Base-by-base conservation (phyloP, 2,113 vertebrate species). In the Ammodytes marinus region DNA sequence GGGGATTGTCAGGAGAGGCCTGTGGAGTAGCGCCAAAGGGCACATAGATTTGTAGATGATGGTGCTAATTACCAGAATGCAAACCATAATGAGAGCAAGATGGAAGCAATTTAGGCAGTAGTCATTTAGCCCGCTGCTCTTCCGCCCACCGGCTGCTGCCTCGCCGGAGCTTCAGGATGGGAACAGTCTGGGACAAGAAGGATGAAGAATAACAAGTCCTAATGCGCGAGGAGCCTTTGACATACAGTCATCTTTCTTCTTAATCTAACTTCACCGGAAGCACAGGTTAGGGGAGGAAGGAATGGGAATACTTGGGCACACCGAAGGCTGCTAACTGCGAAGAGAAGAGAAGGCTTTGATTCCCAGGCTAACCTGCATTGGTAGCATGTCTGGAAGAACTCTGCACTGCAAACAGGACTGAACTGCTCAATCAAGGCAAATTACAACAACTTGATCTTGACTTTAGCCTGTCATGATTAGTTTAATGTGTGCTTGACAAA, bases 31-130 rank as follows among this genome's bases (percentile, higher is more conserved):
- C 91, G 96, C 96, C 95, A 95, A 96, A 94, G 96, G 96, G 95
- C 95, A 95, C 91, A 95, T 94, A 95, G 94, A 95, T 96, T 96
- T 95, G 95, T 94, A 95, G 95, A 96, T 95, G 96, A 96, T 95
- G 96, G 95, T 95, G 95, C 96, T 97, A 97, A 97, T 97, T 96
- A 96, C 93, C 95, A 95, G 95, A 96, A 96, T 95, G 89, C 93
- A 92, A 93, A 93, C 95, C 94, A 94, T 95, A 95, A 95, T 96
- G 95, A 69, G 92, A 95, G 92, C 95, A 96, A 96, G 94, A 97
- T 96, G 96, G 96, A 96, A 97, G 95, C 95, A 96, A 97, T 96
- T 95, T 96, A 93, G 93, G 92, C 91, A 95, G 92, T 93, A 95
- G 96, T 96, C 96, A 96, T 96, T 96, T 96, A 93, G 95, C 91